Base-by-base conservation (phyloP, 1,140 invertebrate genomes). In the Lepidotrigona ventralis region DNA sequence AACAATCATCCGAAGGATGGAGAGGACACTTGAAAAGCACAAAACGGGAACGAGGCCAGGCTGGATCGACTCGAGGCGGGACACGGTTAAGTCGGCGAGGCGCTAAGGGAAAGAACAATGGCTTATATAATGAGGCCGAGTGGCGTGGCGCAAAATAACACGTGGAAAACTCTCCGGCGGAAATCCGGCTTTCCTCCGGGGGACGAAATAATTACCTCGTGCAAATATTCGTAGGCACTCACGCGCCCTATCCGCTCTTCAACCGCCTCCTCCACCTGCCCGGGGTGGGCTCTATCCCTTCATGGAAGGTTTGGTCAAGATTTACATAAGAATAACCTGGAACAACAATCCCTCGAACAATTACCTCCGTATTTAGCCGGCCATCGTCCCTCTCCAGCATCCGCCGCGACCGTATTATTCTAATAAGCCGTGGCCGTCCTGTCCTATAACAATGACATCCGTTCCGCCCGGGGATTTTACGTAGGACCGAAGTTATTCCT, bases 301-400 rank as follows among this genome's bases (percentile, higher is more conserved):
- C 86, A 54, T 64, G 86, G 81, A 87, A 87, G 87, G 87, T 90
- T 92, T 90, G 92, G 91, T 93, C 91, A 92, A 93, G 93, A 93
- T 93, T 93, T 92, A 93, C 93, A 93, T 93, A 92, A 93, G 92
- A 93, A 93, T 92, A 92, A 90, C 89, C 86, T 92, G 88, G 88
- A 92, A 92, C 91, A 93, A 93, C 91, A 91, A 93, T 93, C 91
- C 89, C 89, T 90, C 88, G 91, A 90, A 93, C 90, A 92, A 93
- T 93, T 93, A 92, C 92, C 90, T 86, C 89, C 87, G 89, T 88
- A 91, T 91, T 91, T 90, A 89, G 85, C 85, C 76, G 86, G 75
- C 85, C 82, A 89, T 84, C 81, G 86, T 82, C 86, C 84, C 86
- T 87, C 85, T 85, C 82, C 87, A 70, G 85, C 60, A 88, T 86